Conservation (phyloP, 2,888 invertebrate species). For the Drosophila paranaensis region DNA sequence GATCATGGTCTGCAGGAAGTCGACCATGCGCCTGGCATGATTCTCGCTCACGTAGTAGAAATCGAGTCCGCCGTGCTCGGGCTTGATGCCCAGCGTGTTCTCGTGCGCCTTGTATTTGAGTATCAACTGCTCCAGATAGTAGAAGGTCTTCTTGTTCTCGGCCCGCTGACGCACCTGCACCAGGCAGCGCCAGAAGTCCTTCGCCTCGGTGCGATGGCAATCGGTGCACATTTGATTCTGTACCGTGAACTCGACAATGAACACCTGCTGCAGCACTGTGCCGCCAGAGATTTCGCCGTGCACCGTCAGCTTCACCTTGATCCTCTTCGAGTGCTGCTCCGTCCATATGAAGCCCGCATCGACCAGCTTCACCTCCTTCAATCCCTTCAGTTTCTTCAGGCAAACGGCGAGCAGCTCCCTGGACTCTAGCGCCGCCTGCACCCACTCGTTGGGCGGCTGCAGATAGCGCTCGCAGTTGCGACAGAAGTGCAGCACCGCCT, state of each 20-base stretch:
- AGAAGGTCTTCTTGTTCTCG: constrained; percentile 98
- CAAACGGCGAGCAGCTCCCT: constrained; percentile 95
- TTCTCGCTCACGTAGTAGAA: constrained; percentile 96
- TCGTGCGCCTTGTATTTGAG: constrained; percentile 97
- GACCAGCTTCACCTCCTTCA: constrained; percentile 94
- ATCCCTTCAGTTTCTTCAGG: constrained; percentile 95
- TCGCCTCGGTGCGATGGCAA: constrained; percentile 98
- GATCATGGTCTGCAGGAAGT: constrained; percentile 94
- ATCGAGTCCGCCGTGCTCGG: constrained; percentile 95
- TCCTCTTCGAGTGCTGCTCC: constrained; percentile 98
- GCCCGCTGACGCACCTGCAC: constrained; percentile 95
- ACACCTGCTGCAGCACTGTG: constrained; percentile 96
- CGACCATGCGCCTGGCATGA: constrained; percentile 97
- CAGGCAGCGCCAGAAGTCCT: constrained; percentile 98
- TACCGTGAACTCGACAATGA: constrained; percentile 96
- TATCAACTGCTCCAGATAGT: constrained; percentile 98
- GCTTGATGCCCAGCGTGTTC: constrained; percentile 94
- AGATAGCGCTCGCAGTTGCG: constrained; percentile 97
- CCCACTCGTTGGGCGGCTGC: constrained; percentile 96
- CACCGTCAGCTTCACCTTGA: constrained; percentile 97
- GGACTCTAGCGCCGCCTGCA: constrained; percentile 94
- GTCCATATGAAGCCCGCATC: constrained; percentile 99
- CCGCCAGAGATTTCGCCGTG: constrained; percentile 97
- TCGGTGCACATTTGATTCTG: constrained; percentile 98
- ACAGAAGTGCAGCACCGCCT: constrained; percentile 95